Evolutionary conservation across 2,888 invertebrate species (phyloP).

Genomic region (Acrobasis repandana): DNA sequence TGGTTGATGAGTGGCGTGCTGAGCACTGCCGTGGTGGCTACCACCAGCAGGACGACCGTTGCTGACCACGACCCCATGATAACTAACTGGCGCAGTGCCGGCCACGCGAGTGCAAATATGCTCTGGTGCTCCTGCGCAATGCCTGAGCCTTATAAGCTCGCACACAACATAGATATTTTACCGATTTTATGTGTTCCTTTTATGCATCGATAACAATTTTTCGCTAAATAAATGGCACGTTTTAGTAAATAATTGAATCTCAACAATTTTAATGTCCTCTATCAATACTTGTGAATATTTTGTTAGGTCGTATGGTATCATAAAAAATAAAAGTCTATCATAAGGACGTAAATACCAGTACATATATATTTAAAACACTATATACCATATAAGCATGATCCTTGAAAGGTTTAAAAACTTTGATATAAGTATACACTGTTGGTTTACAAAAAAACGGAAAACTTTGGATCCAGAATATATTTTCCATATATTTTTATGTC

Average conservation of each 20-base stretch:
- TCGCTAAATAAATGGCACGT: not conserved
- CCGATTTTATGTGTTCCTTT: constrained; percentile 15
- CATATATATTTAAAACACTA: too few relatives aligned
- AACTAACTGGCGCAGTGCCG: constrained; percentile 59
- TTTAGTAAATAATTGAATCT: not conserved
- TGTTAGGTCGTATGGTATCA: too few relatives aligned
- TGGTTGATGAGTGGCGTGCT: constrained; percentile 66
- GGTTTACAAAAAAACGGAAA: too few relatives aligned
- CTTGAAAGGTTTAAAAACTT: too few relatives aligned
- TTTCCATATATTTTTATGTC: too few relatives aligned
- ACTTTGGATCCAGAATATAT: too few relatives aligned
- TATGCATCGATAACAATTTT: not conserved
- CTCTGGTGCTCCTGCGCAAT: constrained; percentile 59
- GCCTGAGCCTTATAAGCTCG: constrained; percentile 61
- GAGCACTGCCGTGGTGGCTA: constrained; percentile 47
- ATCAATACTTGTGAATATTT: too few relatives aligned
- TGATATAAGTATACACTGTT: too few relatives aligned
- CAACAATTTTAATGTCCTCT: too few relatives aligned
- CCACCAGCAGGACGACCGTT: constrained; percentile 57
- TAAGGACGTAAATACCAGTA: too few relatives aligned
- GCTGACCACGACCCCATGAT: constrained; percentile 65
- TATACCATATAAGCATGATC: too few relatives aligned
- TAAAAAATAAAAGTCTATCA: too few relatives aligned
- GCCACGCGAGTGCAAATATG: constrained; percentile 33
- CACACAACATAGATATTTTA: constrained; percentile 28